Evolutionary conservation across 1,140 invertebrate genomes (phyloP), one percentile per base, ranked within the genome.

Genomic region (Magallana ariakensis): DNA sequence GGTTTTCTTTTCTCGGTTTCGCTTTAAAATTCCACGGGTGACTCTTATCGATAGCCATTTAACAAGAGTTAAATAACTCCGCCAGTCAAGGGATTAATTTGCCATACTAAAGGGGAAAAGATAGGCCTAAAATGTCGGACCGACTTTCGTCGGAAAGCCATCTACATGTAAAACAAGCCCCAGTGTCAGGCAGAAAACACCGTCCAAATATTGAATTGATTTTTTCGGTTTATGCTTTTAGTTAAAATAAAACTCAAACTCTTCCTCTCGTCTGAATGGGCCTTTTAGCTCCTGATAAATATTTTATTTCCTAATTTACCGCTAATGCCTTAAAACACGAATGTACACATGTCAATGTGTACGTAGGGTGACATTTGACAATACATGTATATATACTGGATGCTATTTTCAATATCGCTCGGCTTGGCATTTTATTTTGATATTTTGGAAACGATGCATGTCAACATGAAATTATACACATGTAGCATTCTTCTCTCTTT

Each of bases 21-120:
- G 33, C 33, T 75, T 26, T 22, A 26, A 13, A 75, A 26, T 75
- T 75, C 66, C 66, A 75, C 33, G 22, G 22, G 33, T 26, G 33
- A 75, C 13, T 75, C 66, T 75, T 75, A 75, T 75, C 66, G 66
- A 10, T 75, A 75, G 22, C 66, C 13, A 13, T 16, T 9, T 75
- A 15, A 75, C 22, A 22, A 26, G 66, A 75, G 22, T 9, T 13
- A 19, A 26, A 26, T 22, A 75, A 22, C 22, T 75, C 4, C 11
- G 26, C 11, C 9, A 13, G 22, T 26, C 6, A 26, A 26, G 22
- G 22, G 22, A 75, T 13, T 0, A 75, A 13, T 26, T 75, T n/a
- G 19, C 4, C 22, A 46, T 46, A 46, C 33, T 46, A 46, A 46
- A 46, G 33, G 33, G 33, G 33, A 46, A 46, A 46, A 46, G 33